phyloP scores from a whole-genome alignment of 2,797 vertebrate species.

The Fringilla coelebs region DNA sequence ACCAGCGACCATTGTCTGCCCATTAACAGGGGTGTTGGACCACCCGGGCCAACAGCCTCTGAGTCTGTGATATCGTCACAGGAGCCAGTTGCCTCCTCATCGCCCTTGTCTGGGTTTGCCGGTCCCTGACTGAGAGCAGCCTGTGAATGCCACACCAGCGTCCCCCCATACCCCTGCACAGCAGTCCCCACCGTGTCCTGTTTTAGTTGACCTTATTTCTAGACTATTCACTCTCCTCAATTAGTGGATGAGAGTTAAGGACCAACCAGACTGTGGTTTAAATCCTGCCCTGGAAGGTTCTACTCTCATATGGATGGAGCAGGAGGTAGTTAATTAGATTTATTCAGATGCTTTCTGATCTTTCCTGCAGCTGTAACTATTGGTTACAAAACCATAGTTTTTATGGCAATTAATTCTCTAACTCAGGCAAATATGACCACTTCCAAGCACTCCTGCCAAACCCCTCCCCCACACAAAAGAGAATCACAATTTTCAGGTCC shows the following conservation, averaged over 20 bases:
- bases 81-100: background rate
- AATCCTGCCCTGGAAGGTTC: background rate
- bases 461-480: background rate
- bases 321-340: slow-evolving; percentile 22
- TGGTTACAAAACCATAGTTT: slow-evolving; percentile 37
- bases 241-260: background rate
- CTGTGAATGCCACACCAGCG: background rate
- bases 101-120: background rate
- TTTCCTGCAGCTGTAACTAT: slow-evolving; percentile 44
- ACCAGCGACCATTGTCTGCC: background rate
- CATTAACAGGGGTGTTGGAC: rapidly evolving
- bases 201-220: background rate
- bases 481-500: slow-evolving; percentile 12
- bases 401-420: slow-evolving; percentile 38
- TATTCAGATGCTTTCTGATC: slow-evolving; percentile 33
- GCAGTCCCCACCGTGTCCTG: background rate
- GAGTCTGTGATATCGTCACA: background rate
- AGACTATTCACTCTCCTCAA: background rate
- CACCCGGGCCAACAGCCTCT: background rate
- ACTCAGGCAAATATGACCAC: slow-evolving; percentile 29
- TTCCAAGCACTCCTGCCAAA: slow-evolving; percentile 35
- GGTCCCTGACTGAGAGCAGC: rapidly evolving
- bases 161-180: rapidly evolving
- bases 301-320: background rate
- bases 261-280: background rate